Evolutionary conservation across 2,797 vertebrate species (phyloP).

Genomic region (Sebastes iracundus): DNA sequence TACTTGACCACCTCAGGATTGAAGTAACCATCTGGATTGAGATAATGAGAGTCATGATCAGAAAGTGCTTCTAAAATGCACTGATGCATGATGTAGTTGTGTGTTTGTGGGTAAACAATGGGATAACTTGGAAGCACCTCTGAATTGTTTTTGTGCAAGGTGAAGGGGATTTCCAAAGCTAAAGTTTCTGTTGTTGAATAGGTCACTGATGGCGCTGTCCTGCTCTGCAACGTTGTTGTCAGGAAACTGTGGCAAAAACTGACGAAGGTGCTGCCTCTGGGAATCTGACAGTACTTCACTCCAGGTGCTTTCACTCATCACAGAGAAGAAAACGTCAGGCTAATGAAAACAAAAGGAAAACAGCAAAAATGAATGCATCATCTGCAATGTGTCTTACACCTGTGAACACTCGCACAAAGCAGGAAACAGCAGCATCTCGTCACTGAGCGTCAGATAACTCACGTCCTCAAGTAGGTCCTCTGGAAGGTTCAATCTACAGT

Average conservation of each 20-base stretch:
- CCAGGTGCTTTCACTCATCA: slow-evolving; percentile 94
- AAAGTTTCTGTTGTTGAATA: slow-evolving; percentile 91
- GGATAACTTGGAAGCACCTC: slow-evolving; percentile 80
- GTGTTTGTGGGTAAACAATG: background rate
- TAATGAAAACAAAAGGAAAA: slow-evolving; percentile 60
- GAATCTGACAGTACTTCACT: slow-evolving; percentile 89
- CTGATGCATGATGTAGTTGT: background rate
- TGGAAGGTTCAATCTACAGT: slow-evolving; percentile 89
- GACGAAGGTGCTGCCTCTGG: slow-evolving; percentile 90
- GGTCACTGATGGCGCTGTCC: slow-evolving; percentile 81
- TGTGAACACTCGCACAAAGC: background rate
- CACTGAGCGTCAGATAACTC: slow-evolving; percentile 59
- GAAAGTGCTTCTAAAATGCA: background rate
- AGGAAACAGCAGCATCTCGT: background rate
- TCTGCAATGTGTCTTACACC: background rate
- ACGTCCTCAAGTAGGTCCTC: slow-evolving; percentile 97
- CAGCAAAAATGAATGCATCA: background rate
- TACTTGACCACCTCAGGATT: slow-evolving; percentile 98
- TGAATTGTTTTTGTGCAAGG: slow-evolving; percentile 93
- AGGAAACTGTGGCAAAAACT: slow-evolving; percentile 92
- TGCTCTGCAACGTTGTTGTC: slow-evolving; percentile 86
- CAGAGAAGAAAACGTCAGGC: slow-evolving; percentile 96
- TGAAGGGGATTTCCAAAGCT: slow-evolving; percentile 94
- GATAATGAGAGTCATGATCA: background rate
- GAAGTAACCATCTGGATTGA: slow-evolving; percentile 91